These are phyloP conservation scores for Cynocephalus volans DNA, from an alignment of 2,113 vertebrate genomes.

Conservation along the genomic window DNA sequence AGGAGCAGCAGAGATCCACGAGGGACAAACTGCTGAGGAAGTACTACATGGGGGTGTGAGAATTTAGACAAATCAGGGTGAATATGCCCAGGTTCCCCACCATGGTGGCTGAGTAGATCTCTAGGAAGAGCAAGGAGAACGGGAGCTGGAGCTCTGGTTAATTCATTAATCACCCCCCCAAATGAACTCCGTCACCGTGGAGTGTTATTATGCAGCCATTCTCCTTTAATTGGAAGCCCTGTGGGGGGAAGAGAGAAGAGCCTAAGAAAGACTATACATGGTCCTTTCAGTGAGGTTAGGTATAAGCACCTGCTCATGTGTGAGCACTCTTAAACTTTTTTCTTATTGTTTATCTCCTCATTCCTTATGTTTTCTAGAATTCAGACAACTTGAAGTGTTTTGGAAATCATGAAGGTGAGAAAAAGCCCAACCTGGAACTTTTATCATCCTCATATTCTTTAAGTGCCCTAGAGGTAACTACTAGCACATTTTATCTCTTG, in stretches of 20 bases:
- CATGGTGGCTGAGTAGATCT: background rate
- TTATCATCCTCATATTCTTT: background rate
- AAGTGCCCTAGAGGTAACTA: background rate
- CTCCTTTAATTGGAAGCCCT: background rate
- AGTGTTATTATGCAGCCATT: constrained; percentile 63
- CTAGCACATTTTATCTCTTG: background rate
- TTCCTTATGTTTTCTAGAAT: background rate
- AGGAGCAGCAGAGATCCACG: constrained; percentile 64
- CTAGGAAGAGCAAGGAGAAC: constrained; percentile 55
- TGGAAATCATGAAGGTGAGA: background rate
- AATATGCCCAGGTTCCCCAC: constrained; percentile 60
- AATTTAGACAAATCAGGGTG: constrained; percentile 8
- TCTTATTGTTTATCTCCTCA: background rate
- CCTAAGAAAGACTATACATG: background rate
- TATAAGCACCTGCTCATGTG: background rate
- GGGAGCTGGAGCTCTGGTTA: background rate
- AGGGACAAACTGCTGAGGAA: constrained; percentile 60
- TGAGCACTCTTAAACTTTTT: background rate
- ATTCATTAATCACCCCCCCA: constrained; percentile 10
- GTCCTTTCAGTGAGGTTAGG: background rate
- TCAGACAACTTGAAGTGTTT: background rate
- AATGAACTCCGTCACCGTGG: constrained; percentile 46
- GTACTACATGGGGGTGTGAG: constrained; percentile 56
- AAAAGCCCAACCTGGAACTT: background rate
- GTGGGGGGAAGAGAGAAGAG: background rate